Base-by-base conservation (phyloP, 2,113 vertebrate genomes). In the Bufo bufo region DNA sequence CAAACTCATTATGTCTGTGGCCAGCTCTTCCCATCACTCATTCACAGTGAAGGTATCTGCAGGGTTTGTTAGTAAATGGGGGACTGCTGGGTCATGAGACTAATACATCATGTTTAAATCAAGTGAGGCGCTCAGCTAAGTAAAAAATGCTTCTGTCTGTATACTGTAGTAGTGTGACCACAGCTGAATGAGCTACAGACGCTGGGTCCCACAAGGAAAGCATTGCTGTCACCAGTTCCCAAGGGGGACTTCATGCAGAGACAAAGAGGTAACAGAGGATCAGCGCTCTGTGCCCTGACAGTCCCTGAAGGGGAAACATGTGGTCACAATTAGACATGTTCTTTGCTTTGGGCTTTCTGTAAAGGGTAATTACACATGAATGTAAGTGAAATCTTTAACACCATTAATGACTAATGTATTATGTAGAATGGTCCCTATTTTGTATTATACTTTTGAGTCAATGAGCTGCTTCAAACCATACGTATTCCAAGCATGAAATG, bases 311-410 rank as follows among this genome's bases (percentile, higher is more conserved):
- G 74, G 58, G 74, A 65, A 78, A 69, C 72, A 82, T 77, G 82
- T 89, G 87, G 49, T 52, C 65, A 77, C 87, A 78, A 89, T 78
- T 89, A 78, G 16, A 84, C n/a, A 84, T 84, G 74, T 89, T 59
- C 16, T 69, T 69, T 89, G 19, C 72, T 33, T 77, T 83, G 58
- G 50, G 50, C 80, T 84, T 88, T 88, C 71, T 78, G 54, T 78
- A 77, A 78, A 86, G 43, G 59, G 47, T 78, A 78, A 89, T 77
- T 89, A 66, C 59, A 77, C 33, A 78, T 65, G n/a, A 59, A 59
- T 69, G 61, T 69, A 69, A 87, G 65, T 33, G 79, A 50, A 63
- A 47, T 71, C 19, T 74, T 82, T 71, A 49, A 58, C 33, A 84
- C 59, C 61, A 69, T 54, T 14, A 52, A 69, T n/a, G 17, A 4